Evolutionary conservation across 37 sponge, comb jelly and placozoan genomes (phyloP).

Genomic region (Bolinopsis microptera): DNA sequence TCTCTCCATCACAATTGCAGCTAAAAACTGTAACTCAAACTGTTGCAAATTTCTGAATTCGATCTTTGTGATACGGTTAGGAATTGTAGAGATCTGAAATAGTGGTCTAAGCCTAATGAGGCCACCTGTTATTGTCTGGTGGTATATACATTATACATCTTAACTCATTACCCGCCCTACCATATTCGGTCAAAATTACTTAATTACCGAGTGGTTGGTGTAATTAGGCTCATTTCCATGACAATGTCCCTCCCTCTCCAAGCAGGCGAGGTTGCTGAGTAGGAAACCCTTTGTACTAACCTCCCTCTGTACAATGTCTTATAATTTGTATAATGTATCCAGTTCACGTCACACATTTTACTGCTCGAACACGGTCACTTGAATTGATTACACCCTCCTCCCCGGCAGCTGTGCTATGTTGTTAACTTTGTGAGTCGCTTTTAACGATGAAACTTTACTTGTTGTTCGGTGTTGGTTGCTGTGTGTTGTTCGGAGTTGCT

Average conservation of each 20-base stretch:
- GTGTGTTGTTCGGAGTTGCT: background rate
- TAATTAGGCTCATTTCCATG: background rate
- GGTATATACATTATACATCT: background rate
- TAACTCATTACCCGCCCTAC: background rate
- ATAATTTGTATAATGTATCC: background rate
- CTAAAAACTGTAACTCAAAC: too few relatives aligned
- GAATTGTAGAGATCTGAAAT: too few relatives aligned
- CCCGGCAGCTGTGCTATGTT: background rate
- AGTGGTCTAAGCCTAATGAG: too few relatives aligned
- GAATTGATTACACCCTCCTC: background rate
- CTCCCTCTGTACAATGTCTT: background rate
- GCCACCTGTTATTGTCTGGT: too few relatives aligned
- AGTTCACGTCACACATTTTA: background rate
- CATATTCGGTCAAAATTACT: constrained; percentile 22
- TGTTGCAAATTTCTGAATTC: too few relatives aligned
- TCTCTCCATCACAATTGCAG: too few relatives aligned
- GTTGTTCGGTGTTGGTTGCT: background rate
- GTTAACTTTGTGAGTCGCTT: background rate
- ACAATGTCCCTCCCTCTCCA: background rate
- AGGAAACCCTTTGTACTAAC: background rate
- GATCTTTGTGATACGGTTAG: too few relatives aligned
- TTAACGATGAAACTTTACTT: background rate
- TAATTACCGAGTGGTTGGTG: background rate
- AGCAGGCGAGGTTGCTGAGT: background rate
- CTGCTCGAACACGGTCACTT: background rate